A percentile compares a stretch with the other conserved stretches of the same genome.
phyloP scores from a whole-genome alignment of 2,797 vertebrate genomes.

The Coracias cyanogaster region DNA sequence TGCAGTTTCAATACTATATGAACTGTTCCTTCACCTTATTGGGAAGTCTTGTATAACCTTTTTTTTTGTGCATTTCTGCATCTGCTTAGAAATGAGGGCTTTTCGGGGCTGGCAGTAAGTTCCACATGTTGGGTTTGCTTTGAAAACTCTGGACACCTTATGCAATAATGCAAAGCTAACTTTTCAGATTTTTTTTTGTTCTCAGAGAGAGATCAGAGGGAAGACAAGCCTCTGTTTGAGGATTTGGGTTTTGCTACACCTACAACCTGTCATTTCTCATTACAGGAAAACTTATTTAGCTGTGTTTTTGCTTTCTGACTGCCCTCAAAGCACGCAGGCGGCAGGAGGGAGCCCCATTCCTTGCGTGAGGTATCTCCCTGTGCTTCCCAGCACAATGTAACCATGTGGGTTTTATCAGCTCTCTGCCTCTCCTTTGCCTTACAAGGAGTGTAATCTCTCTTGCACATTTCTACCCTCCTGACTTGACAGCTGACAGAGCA shows the following conservation, averaged over 20 bases:
- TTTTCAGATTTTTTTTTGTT: neutral
- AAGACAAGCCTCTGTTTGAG: neutral
- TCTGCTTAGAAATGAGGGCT: neutral
- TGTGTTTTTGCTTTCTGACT: neutral
- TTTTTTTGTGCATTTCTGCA: neutral
- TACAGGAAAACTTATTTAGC: neutral
- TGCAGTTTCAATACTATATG: neutral
- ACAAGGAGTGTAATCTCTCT: slow-evolving; percentile 54
- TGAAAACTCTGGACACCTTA: neutral
- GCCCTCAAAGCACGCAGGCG: neutral
- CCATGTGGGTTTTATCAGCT: neutral
- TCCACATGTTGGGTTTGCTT: neutral
- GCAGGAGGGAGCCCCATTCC: neutral
- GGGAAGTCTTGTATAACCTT: fast-evolving
- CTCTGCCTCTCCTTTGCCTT: slow-evolving; percentile 45
- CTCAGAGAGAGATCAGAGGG: neutral
- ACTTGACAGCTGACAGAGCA: slow-evolving; percentile 70
- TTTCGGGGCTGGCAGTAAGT: neutral
- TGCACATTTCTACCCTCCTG: slow-evolving; percentile 18
- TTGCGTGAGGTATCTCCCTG: fast-evolving
- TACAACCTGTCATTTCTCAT: neutral
- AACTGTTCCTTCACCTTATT: neutral
- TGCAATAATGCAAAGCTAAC: neutral
- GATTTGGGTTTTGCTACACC: neutral
- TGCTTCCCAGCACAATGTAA: neutral